Evolutionary conservation across 2,888 invertebrate species (phyloP), one percentile per base, ranked within the genome.

Genomic region (Auanema sp.): DNA sequence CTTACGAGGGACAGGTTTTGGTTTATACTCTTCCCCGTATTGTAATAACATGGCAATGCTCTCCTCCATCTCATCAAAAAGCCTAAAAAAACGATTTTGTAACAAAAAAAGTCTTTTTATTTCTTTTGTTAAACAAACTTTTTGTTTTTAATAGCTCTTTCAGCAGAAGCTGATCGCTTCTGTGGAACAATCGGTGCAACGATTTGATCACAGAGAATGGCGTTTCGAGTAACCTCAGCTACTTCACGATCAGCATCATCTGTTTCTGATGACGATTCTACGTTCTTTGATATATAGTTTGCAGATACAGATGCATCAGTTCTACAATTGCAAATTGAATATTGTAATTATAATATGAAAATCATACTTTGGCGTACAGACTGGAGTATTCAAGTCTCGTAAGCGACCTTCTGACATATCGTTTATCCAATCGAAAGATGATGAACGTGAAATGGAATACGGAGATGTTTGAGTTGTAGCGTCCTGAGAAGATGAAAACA

Each of bases 351-450:
- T 12, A 41, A 60, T 24, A 43, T 53, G 33, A 5, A 33, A 33
- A 8, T 33, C 3, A 23, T n/a, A 61, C 65, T 61, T 66, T 25
- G 66, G 66, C 33, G 66, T 66, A 18, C 49, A 42, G 21, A 52
- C 23, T 42, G 66, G 66, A 11, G 66, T 66, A 18, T 60, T 54
- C 33, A 66, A 44, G 24, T 66, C 66, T 47, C 66, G 47, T 10
- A 64, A 49, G 10, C 25, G n/a, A 14, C 53, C 54, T 43, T 64
- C 65, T 1, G 65, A 57, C 41, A 60, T 42, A 18, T 72, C 72
- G 52, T 72, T 71, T 42, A 76, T 64, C 73, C 76, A 76, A 42
- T 72, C 74, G 60, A 76, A 74, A 40, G 72, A 72, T 8, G 71
- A 71, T 14, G 72, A 72, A 49, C 76, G 56, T 16, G 76, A 76